These are phyloP conservation scores for Asteroscopus sphinx DNA, from an alignment of 2,888 invertebrate species.

Conservation along the genomic window DNA sequence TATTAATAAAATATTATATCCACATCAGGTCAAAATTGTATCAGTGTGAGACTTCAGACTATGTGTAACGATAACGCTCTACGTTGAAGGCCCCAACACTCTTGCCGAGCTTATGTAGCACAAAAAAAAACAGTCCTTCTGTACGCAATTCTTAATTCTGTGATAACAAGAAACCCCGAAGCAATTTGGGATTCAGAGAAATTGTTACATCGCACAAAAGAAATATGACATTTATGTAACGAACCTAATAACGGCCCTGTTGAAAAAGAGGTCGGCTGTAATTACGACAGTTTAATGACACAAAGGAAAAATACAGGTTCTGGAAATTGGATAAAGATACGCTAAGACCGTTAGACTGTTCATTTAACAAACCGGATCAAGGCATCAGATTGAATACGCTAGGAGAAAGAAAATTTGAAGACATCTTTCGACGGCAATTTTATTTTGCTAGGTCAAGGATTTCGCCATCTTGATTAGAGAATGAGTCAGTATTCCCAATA, in stretches of 20 bases:
- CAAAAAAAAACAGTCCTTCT: slow-evolving; percentile 24
- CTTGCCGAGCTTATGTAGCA: too few relatives aligned
- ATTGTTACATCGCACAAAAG: slow-evolving; percentile 42
- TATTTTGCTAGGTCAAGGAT: too few relatives aligned
- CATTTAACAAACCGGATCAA: slow-evolving; percentile 38
- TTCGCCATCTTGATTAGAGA: too few relatives aligned
- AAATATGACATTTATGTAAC: slow-evolving; percentile 49
- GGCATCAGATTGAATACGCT: slow-evolving; percentile 9
- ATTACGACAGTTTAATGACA: slow-evolving; percentile 46
- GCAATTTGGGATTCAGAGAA: slow-evolving; percentile 36
- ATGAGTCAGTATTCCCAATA: too few relatives aligned
- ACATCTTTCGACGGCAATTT: too few relatives aligned
- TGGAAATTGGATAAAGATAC: slow-evolving; percentile 35
- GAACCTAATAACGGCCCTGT: slow-evolving; percentile 39
- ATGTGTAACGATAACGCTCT: too few relatives aligned
- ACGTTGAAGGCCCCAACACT: too few relatives aligned
- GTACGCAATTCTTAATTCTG: slow-evolving; percentile 2
- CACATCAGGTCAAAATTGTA: too few relatives aligned
- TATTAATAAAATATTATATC: too few relatives aligned
- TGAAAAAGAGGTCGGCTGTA: slow-evolving; percentile 40
- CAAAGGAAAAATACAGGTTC: slow-evolving; percentile 32
- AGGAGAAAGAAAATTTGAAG: slow-evolving; percentile 26
- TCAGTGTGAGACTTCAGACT: too few relatives aligned
- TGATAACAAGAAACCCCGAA: slow-evolving; percentile 23
- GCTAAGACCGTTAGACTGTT: slow-evolving; percentile 35